Percentiles rank a stretch among this genome's conserved stretches.
These are phyloP conservation scores for Cryptosula pallasiana DNA, from an alignment of 2,888 invertebrate genomes.

Conservation along the genomic window DNA sequence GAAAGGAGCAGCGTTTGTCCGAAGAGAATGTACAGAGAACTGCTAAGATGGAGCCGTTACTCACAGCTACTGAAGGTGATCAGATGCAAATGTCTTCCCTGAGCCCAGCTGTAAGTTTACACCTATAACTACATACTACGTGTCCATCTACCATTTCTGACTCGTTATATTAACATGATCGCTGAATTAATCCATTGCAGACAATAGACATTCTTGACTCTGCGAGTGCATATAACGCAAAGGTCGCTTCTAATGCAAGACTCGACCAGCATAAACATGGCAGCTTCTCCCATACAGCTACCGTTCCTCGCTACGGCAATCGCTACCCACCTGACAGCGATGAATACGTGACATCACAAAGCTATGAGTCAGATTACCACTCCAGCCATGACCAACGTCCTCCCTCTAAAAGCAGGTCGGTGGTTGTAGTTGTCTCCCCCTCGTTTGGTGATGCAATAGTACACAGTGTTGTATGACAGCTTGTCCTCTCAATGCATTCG, in stretches of 20 bases:
- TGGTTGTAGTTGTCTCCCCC: too few relatives aligned
- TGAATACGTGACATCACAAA: neutral
- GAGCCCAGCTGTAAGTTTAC: constrained; percentile 2
- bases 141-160: neutral
- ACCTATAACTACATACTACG: neutral
- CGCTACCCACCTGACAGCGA: neutral
- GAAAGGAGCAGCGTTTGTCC: neutral
- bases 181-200: too few relatives aligned
- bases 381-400: neutral
- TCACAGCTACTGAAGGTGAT: neutral
- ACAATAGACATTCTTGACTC: constrained; percentile 19
- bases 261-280: neutral
- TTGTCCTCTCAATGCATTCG: too few relatives aligned
- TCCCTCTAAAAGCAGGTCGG: neutral
- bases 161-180: too few relatives aligned
- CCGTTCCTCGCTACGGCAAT: constrained; percentile 8
- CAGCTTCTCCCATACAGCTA: constrained; percentile 13
- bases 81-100: constrained; percentile 16
- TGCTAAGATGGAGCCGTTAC: neutral
- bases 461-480: too few relatives aligned
- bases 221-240: constrained; percentile 15
- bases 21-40: neutral
- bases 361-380: constrained; percentile 19
- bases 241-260: neutral
- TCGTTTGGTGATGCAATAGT: too few relatives aligned